Conservation (phyloP, 2,797 vertebrate genomes). For the Typhlichthys eigenmanni region DNA sequence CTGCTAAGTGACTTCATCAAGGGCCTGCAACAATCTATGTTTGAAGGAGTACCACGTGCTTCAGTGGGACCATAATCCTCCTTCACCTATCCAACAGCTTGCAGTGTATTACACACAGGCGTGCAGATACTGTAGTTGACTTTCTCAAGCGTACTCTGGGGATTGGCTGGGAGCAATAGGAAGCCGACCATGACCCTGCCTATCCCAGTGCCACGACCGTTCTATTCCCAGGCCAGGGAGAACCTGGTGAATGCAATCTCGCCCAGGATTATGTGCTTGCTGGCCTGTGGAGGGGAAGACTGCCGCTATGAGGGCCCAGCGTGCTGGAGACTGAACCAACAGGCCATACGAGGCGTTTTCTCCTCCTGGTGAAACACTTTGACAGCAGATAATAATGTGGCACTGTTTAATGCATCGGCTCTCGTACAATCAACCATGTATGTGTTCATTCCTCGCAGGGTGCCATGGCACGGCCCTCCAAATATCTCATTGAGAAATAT, state of each 20-base stretch:
- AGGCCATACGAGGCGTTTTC: constrained; percentile 80
- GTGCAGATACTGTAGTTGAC: background rate
- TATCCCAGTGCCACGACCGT: constrained; percentile 73
- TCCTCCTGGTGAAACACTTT: constrained; percentile 78
- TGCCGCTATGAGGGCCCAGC: constrained; percentile 83
- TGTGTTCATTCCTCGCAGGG: constrained; percentile 59
- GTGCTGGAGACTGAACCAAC: constrained; percentile 78
- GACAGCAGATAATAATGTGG: background rate
- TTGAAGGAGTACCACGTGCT: background rate
- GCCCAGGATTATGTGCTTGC: constrained; percentile 79
- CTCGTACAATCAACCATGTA: background rate
- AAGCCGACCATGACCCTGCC: constrained; percentile 60
- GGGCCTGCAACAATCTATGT: background rate
- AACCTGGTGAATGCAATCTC: constrained; percentile 80
- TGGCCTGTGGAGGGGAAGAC: constrained; percentile 80
- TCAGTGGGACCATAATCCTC: background rate
- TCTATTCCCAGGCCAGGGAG: constrained; percentile 83
- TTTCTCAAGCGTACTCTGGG: constrained; percentile 12
- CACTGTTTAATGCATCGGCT: background rate
- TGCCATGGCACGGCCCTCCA: constrained; percentile 84
- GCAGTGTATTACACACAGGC: background rate
- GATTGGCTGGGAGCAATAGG: constrained; percentile 33
- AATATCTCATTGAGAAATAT: constrained; percentile 75
- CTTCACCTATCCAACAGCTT: background rate
- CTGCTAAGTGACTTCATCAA: background rate